Conservation (phyloP, 2,113 vertebrate species). For the Callospermophilus lateralis region DNA sequence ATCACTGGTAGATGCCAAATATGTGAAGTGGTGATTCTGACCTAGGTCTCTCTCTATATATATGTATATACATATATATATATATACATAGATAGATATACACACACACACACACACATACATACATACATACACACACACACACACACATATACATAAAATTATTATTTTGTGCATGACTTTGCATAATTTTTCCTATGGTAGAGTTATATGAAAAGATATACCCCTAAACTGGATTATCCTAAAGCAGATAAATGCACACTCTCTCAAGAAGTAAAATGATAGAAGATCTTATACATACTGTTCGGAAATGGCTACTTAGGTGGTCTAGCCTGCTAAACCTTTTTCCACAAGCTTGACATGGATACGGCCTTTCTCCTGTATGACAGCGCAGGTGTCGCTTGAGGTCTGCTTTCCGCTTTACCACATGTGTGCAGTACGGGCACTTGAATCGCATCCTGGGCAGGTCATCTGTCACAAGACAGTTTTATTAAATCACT, state of each 20-base stretch:
- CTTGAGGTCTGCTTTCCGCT: conserved; percentile 98
- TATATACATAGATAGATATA: not conserved
- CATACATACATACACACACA: too few species aligned
- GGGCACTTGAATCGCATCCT: conserved; percentile 98
- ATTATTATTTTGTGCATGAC: not conserved
- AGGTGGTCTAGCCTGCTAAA: conserved; percentile 98
- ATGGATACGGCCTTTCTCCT: conserved; percentile 97
- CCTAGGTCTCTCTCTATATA: too few species aligned
- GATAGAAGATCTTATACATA: conserved; percentile 83
- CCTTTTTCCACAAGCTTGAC: conserved; percentile 97
- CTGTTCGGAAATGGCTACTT: conserved; percentile 98
- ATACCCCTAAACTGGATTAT: not conserved
- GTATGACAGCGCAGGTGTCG: conserved; percentile 98
- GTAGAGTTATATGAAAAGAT: not conserved
- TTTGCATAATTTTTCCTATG: not conserved
- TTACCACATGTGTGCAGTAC: conserved; percentile 98
- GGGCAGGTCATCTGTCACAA: conserved; percentile 92
- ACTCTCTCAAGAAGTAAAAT: conserved; percentile 56
- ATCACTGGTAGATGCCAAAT: not conserved
- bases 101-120: accelerated
- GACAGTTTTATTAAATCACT: not conserved
- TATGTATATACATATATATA: too few species aligned
- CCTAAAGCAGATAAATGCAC: not conserved
- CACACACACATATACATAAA: not conserved
- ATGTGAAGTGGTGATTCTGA: not conserved